Conservation (phyloP, 2,888 invertebrate species). For the Drosophila longiperda region DNA sequence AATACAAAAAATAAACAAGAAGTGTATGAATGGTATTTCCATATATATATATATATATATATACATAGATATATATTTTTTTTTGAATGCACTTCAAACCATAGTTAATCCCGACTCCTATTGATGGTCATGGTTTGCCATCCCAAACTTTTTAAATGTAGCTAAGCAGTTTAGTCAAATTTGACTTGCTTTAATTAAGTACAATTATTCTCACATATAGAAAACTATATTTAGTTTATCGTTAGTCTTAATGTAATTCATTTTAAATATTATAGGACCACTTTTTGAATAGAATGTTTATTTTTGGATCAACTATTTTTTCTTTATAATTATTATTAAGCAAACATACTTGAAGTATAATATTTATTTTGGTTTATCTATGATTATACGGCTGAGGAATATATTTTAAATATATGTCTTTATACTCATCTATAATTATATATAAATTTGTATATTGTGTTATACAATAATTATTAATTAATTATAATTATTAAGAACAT, state of each 20-base stretch:
- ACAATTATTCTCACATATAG: neutral
- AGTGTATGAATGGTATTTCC: neutral
- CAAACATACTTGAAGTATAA: neutral
- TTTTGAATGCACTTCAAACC: neutral
- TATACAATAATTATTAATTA: constrained; percentile 1
- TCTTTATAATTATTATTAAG: neutral
- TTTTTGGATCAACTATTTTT: constrained; percentile 1
- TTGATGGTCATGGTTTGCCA: constrained; percentile 1
- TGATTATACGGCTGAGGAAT: constrained; percentile 1
- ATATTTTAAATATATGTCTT: neutral
- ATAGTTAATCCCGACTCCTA: neutral
- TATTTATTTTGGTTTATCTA: neutral
- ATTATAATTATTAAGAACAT: neutral
- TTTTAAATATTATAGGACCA: neutral
- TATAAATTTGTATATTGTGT: neutral
- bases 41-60: neutral
- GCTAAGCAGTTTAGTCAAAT: neutral
- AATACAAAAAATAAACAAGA: neutral
- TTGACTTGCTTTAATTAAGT: neutral
- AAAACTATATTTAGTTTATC: neutral
- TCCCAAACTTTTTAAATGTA: neutral
- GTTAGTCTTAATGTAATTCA: neutral
- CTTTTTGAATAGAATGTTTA: neutral
- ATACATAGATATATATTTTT: neutral
- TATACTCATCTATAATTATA: neutral